Evolutionary conservation across 2,797 vertebrate species (phyloP).

Genomic region (Chaetodon trifasciatus): DNA sequence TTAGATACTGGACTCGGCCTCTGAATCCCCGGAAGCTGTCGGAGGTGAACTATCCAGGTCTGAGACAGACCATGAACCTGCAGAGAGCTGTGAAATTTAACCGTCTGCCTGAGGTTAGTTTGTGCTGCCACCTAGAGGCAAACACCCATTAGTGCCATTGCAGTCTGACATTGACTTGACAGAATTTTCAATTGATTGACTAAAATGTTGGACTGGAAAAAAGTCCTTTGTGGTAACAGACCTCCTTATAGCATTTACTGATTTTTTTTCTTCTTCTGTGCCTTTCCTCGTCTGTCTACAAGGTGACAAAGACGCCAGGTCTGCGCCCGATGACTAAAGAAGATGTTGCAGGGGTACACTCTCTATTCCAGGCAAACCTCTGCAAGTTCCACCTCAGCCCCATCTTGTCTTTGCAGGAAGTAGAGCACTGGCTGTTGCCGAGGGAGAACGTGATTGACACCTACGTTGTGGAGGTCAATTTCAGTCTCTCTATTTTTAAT

Average conservation of each 20-base stretch:
- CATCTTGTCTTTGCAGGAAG: constrained; percentile 88
- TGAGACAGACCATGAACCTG: constrained; percentile 92
- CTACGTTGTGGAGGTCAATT: constrained; percentile 91
- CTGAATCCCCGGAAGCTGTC: constrained; percentile 93
- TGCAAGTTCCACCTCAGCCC: constrained; percentile 89
- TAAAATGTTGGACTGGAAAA: background rate
- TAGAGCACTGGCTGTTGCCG: constrained; percentile 93
- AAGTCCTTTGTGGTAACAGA: background rate
- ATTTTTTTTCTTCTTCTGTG: background rate
- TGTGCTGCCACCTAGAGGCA: constrained; percentile 75
- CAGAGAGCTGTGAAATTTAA: constrained; percentile 93
- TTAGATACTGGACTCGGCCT: constrained; percentile 93
- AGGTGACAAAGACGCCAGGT: constrained; percentile 90
- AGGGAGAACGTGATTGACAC: constrained; percentile 93
- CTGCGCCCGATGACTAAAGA: constrained; percentile 89
- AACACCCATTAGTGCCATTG: background rate
- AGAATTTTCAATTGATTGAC: too few relatives aligned
- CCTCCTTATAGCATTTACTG: background rate
- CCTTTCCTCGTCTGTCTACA: constrained; percentile 1
- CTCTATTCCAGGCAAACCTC: constrained; percentile 87
- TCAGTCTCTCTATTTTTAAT: background rate
- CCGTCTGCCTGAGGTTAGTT: constrained; percentile 91
- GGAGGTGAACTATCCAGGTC: constrained; percentile 91
- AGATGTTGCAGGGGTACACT: constrained; percentile 86
- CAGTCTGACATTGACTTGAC: background rate